These are phyloP conservation scores for Elachura formosa DNA, from an alignment of 2,113 vertebrate species.

Conservation along the genomic window DNA sequence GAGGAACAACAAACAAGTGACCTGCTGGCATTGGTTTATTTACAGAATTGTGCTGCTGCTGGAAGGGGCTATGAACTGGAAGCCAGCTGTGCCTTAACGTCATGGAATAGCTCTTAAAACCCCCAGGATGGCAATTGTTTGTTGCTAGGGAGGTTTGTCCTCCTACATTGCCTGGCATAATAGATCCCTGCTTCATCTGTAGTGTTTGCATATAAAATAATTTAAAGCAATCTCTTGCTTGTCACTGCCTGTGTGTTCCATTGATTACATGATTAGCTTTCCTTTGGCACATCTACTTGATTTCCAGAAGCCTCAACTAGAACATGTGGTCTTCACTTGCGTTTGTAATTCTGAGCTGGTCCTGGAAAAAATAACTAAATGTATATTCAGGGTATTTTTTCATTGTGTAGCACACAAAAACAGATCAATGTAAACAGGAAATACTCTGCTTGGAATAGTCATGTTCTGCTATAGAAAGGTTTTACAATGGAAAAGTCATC, in stretches of 20 bases:
- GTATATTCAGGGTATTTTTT: not conserved
- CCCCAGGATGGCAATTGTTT: not conserved
- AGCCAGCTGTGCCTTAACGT: not conserved
- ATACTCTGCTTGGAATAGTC: not conserved
- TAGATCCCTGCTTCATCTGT: not conserved
- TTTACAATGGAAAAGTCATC: not conserved
- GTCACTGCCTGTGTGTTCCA: not conserved
- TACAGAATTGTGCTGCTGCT: not conserved
- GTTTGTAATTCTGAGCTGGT: not conserved
- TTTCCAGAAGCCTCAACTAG: not conserved
- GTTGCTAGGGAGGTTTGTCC: conserved; percentile 5
- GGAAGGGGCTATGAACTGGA: not conserved
- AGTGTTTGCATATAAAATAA: not conserved
- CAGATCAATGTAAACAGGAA: not conserved
- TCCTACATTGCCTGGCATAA: not conserved
- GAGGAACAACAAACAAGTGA: not conserved
- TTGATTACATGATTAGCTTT: not conserved
- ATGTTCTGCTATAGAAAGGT: not conserved
- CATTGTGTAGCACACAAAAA: not conserved
- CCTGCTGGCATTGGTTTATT: not conserved
- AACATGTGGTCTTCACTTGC: not conserved
- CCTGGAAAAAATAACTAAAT: not conserved
- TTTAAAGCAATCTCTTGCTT: not conserved
- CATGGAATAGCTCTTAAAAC: not conserved
- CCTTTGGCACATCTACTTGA: not conserved